A percentile compares a stretch with the other conserved stretches of the same genome.
Evolutionary conservation across 2,113 vertebrate species (phyloP).

Genomic region (Rhea pennata): DNA sequence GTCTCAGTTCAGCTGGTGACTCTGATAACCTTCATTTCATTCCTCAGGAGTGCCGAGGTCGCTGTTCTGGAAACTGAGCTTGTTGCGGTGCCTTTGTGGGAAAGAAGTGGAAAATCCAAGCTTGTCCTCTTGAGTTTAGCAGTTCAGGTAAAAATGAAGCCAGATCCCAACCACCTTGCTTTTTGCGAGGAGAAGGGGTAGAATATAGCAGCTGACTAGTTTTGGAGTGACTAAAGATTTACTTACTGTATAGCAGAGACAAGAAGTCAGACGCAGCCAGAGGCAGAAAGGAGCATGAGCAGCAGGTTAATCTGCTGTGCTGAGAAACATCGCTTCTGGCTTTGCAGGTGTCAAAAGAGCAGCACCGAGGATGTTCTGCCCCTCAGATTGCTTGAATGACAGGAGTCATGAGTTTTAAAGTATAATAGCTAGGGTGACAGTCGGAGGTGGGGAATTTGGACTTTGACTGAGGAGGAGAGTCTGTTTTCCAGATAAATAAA

Average conservation of each 20-base stretch:
- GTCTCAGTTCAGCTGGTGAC: not conserved
- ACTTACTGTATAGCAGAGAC: not conserved
- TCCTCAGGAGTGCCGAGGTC: not conserved
- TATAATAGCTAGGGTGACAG: not conserved
- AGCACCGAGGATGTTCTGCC: not conserved
- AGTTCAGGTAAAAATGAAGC: not conserved
- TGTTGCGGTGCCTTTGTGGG: not conserved
- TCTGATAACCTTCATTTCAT: not conserved
- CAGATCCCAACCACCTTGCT: not conserved
- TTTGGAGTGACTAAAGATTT: not conserved
- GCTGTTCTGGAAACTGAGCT: not conserved
- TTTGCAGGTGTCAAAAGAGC: not conserved
- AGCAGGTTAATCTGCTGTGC: slow-evolving; percentile 30
- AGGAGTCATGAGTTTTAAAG: not conserved
- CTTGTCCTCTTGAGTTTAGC: not conserved
- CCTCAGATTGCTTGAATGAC: not conserved
- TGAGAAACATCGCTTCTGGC: not conserved
- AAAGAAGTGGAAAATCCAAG: not conserved
- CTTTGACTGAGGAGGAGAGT: not conserved
- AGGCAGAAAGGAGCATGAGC: not conserved
- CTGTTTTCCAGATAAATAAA: not conserved
- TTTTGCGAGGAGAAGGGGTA: not conserved
- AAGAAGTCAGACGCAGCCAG: not conserved
- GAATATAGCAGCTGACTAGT: not conserved
- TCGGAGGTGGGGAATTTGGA: not conserved